phyloP scores from a whole-genome alignment of 92 coral and sea anemone species.

The Epizoanthus scotinus region DNA sequence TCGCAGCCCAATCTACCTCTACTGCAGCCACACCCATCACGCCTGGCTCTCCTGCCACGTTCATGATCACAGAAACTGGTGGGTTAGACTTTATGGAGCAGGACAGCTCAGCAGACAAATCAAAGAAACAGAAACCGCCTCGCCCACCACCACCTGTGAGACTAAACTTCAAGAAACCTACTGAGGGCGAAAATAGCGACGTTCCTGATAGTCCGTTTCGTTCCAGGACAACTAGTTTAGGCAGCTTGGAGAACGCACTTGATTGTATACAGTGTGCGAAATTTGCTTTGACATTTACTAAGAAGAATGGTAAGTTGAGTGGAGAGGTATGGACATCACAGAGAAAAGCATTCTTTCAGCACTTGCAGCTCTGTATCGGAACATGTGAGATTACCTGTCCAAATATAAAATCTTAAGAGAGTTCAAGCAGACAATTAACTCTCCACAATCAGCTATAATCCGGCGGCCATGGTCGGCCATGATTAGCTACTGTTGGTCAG shows the following conservation, averaged over 20 bases:
- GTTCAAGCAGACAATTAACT: no score
- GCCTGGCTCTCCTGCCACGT: slow-evolving; percentile 73
- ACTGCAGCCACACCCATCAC: slow-evolving; percentile 64
- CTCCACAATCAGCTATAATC: no score
- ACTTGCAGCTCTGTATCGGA: not conserved
- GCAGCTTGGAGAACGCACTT: slow-evolving; percentile 52
- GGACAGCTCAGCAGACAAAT: slow-evolving; percentile 46
- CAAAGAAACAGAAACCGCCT: slow-evolving; percentile 64
- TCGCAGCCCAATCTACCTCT: slow-evolving; percentile 50
- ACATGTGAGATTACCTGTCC: no score
- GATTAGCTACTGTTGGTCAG: no score
- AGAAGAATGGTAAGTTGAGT: slow-evolving; percentile 76
- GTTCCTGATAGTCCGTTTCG: slow-evolving; percentile 47
- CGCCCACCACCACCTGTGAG: slow-evolving; percentile 74
- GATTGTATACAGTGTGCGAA: slow-evolving; percentile 82
- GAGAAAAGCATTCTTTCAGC: not conserved
- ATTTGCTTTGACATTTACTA: slow-evolving; percentile 93
- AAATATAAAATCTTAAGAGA: no score
- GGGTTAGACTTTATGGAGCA: slow-evolving; percentile 53
- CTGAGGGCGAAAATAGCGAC: slow-evolving; percentile 61
- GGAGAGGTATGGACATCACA: not conserved
- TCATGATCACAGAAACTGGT: slow-evolving; percentile 60
- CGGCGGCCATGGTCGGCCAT: no score
- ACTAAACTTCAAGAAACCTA: slow-evolving; percentile 46
- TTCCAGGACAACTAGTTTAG: slow-evolving; percentile 50